Evolutionary conservation across 1,140 invertebrate species (phyloP).

Genomic region (Helicoverpa armigera): DNA sequence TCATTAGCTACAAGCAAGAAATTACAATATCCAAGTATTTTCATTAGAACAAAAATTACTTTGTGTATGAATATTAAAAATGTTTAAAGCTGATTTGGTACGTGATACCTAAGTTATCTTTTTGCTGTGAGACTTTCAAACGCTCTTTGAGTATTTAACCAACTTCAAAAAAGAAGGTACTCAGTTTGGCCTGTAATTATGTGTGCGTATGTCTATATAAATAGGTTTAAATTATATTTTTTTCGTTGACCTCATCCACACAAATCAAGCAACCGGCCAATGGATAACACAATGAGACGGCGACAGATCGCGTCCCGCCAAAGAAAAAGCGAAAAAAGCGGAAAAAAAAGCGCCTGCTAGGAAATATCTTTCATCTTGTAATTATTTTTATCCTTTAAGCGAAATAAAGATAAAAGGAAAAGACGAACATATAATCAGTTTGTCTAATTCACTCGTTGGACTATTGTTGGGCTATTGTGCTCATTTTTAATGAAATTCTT

Average conservation of each 20-base stretch:
- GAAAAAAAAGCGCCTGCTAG: constrained; percentile 73
- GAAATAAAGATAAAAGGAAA: constrained; percentile 67
- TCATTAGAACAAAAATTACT: no score
- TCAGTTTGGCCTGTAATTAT: no score
- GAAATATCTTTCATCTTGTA: constrained; percentile 86
- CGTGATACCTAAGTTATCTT: no score
- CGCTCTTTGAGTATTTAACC: no score
- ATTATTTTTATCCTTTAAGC: constrained; percentile 86
- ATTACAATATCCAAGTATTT: no score
- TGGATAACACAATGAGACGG: constrained; percentile 75
- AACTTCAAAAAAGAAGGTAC: no score
- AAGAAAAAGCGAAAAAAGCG: constrained; percentile 71
- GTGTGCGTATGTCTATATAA: no score
- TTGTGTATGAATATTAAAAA: no score
- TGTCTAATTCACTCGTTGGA: constrained; percentile 52
- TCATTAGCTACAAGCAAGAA: no score
- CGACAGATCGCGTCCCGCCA: constrained; percentile 78
- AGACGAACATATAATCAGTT: constrained; percentile 57
- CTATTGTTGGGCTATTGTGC: constrained; percentile 52
- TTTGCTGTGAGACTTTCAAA: no score
- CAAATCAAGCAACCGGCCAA: constrained; percentile 57
- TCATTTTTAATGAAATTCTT: constrained; percentile 31
- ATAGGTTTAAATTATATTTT: neutral
- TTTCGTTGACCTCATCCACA: constrained; percentile 12
- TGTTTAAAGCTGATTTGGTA: no score